Evolutionary conservation across 2,797 vertebrate genomes (phyloP).

Genomic region (Lutjanus campechanus): DNA sequence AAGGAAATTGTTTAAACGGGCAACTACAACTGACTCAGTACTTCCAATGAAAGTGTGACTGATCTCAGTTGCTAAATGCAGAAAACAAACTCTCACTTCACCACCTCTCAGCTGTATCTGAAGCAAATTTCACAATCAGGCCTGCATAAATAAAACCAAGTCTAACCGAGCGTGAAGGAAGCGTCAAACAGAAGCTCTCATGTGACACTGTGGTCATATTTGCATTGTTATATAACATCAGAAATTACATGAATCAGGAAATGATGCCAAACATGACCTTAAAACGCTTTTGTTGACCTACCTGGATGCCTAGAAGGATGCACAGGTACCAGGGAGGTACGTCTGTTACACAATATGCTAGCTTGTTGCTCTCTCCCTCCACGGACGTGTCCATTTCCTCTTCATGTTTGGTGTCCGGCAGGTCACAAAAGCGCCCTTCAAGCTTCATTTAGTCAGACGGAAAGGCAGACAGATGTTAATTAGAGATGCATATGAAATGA

Average conservation of each 20-base stretch:
- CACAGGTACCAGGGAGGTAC: conserved; percentile 96
- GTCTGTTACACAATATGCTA: conserved; percentile 91
- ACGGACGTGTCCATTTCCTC: conserved; percentile 42
- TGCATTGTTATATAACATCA: conserved; percentile 30
- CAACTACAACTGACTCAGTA: too few relatives aligned
- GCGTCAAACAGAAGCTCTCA: conserved; percentile 21
- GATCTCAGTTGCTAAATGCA: neutral
- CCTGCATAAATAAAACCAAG: conserved; percentile 7
- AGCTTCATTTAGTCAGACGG: conserved; percentile 71
- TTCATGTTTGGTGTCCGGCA: conserved; percentile 45
- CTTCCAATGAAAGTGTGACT: neutral
- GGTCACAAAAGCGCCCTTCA: conserved; percentile 80
- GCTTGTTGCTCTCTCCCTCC: conserved; percentile 69
- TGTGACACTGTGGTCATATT: conserved; percentile 47
- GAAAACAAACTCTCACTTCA: neutral
- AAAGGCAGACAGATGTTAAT: neutral
- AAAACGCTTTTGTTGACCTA: conserved; percentile 62
- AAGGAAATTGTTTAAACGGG: too few relatives aligned
- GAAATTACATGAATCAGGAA: conserved; percentile 2
- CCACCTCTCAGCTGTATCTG: conserved; percentile 10
- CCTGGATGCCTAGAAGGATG: conserved; percentile 95
- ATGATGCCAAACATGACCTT: neutral
- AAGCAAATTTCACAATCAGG: conserved; percentile 18
- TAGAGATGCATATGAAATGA: neutral
- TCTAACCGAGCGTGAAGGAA: conserved; percentile 19